Conservation (phyloP, 2,113 vertebrate species). For the Dissostichus mawsoni region DNA sequence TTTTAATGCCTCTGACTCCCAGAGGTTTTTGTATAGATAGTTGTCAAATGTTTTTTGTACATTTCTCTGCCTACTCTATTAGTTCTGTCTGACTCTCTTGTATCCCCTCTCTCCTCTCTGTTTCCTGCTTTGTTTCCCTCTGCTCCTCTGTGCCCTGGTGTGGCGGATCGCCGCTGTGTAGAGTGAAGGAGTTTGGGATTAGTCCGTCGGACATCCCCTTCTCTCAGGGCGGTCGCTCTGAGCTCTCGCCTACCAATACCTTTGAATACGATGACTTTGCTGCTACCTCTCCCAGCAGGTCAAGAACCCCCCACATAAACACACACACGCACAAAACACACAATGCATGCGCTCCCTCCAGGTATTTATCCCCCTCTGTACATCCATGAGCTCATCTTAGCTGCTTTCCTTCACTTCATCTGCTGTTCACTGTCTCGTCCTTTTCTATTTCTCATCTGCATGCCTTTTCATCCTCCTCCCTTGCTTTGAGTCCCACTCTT, state of each 20-base stretch:
- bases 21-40: not conserved
- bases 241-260: constrained; percentile 95
- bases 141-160: constrained; percentile 75
- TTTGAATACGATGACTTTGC: constrained; percentile 96
- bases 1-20: constrained; percentile 2
- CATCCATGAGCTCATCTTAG: constrained; percentile 18
- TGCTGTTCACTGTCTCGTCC: constrained; percentile 10
- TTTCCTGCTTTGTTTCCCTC: constrained; percentile 60
- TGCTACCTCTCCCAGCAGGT: constrained; percentile 93
- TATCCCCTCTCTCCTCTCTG: constrained; percentile 58
- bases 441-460: constrained; percentile 46
- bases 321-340: constrained; percentile 32
- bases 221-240: constrained; percentile 96
- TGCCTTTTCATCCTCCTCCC: constrained; percentile 28
- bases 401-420: constrained; percentile 33
- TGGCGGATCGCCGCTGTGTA: constrained; percentile 83
- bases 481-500: constrained; percentile 2
- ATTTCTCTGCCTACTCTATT: constrained; percentile 48
- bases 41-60: constrained; percentile 1
- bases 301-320: constrained; percentile 74
- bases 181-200: constrained; percentile 99
- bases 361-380: no score
- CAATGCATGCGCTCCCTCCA: constrained; percentile 59
- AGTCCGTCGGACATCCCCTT: constrained; percentile 99
- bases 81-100: constrained; percentile 68